Percentiles rank a stretch among this genome's conserved stretches.
phyloP scores from a whole-genome alignment of 2,888 invertebrate genomes.

The Eupeodes latifasciatus region DNA sequence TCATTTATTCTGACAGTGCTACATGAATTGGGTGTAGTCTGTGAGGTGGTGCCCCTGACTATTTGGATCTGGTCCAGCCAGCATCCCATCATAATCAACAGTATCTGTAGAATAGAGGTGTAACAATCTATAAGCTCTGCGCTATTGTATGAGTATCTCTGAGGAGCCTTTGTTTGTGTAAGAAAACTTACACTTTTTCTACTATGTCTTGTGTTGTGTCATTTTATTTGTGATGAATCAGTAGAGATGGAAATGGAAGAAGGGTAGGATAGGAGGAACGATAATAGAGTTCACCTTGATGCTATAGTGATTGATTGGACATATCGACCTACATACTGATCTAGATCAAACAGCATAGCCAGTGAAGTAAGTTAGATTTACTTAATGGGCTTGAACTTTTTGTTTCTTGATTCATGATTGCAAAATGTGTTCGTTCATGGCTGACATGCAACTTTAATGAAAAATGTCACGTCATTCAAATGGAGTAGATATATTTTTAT shows the following conservation, averaged over 20 bases:
- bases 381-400: slow-evolving; percentile 10
- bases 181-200: slow-evolving; percentile 52
- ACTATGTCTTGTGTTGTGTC: slow-evolving; percentile 27
- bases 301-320: slow-evolving; percentile 62
- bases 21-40: no score
- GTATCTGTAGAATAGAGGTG: no score
- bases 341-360: slow-evolving; percentile 30
- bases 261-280: neutral
- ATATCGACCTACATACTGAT: slow-evolving; percentile 59
- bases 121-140: slow-evolving; percentile 19
- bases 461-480: slow-evolving; percentile 10
- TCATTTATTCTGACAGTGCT: no score
- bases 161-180: slow-evolving; percentile 43
- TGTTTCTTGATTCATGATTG: neutral
- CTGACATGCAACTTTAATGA: slow-evolving; percentile 28
- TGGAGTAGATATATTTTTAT: neutral
- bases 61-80: no score
- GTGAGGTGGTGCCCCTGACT: no score
- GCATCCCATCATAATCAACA: no score
- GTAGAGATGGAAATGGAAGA: neutral
- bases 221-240: slow-evolving; percentile 21
- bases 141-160: slow-evolving; percentile 31
- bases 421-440: slow-evolving; percentile 25
- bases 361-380: neutral
- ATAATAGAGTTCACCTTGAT: slow-evolving; percentile 33